phyloP scores from a whole-genome alignment of 2,888 invertebrate species.

The Autographa gamma region DNA sequence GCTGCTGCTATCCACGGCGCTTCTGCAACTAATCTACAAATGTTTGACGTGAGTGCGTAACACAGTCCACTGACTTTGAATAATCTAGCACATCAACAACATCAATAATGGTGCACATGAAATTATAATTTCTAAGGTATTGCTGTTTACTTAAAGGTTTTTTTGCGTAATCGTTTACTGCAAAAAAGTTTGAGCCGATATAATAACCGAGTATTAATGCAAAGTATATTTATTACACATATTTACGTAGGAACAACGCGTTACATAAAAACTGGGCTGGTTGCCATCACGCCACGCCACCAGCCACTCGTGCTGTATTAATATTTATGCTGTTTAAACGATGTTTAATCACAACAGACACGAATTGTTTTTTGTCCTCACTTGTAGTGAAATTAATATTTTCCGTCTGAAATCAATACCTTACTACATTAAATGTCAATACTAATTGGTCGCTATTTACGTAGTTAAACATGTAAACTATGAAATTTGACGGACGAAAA shows the following conservation, averaged over 20 bases:
- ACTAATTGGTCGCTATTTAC: constrained; percentile 12
- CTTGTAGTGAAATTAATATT: constrained; percentile 57
- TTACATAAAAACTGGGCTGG: constrained; percentile 69
- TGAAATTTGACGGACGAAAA: not conserved
- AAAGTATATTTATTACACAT: constrained; percentile 56
- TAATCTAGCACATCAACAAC: constrained; percentile 34
- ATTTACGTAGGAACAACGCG: constrained; percentile 56
- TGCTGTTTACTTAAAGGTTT: constrained; percentile 43
- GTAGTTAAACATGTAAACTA: not conserved
- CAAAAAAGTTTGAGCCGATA: constrained; percentile 47
- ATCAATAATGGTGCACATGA: constrained; percentile 25
- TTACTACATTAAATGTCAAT: constrained; percentile 26
- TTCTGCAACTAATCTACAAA: constrained; percentile 16
- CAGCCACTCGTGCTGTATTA: constrained; percentile 77
- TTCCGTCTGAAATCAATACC: constrained; percentile 56
- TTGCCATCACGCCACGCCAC: constrained; percentile 72
- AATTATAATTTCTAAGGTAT: constrained; percentile 39
- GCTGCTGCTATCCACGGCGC: constrained; percentile 18
- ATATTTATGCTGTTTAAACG: constrained; percentile 85
- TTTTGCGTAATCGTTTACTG: constrained; percentile 44
- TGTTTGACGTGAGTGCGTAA: constrained; percentile 13
- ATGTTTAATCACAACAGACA: constrained; percentile 80
- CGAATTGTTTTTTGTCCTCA: constrained; percentile 62
- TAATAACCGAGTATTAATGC: constrained; percentile 51
- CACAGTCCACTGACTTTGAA: constrained; percentile 31